phyloP scores from a whole-genome alignment of 2,888 invertebrate species.

The Lithophane semibrunnea region DNA sequence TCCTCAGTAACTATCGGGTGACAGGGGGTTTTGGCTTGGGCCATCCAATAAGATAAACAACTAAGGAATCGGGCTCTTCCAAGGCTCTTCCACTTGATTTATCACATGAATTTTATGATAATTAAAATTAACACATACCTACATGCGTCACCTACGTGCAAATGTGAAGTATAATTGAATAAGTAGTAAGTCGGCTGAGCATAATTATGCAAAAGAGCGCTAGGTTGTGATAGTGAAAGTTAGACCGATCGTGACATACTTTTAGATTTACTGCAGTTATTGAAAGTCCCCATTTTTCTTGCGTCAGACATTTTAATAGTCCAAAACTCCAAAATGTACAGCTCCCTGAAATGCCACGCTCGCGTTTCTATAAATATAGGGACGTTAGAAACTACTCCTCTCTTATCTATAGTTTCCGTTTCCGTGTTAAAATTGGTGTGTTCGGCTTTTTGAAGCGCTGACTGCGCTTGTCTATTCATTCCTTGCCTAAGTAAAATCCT shows the following conservation, averaged over 20 bases:
- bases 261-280: slow-evolving; percentile 65
- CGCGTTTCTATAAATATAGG: slow-evolving; percentile 62
- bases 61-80: not conserved
- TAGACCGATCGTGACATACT: slow-evolving; percentile 68
- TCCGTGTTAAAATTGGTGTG: slow-evolving; percentile 36
- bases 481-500: not conserved
- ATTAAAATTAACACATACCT: not conserved
- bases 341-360: slow-evolving; percentile 53
- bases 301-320: slow-evolving; percentile 61
- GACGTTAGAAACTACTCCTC: slow-evolving; percentile 55
- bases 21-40: not conserved
- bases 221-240: slow-evolving; percentile 74
- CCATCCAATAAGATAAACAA: not conserved
- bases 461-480: slow-evolving; percentile 13
- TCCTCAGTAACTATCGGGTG: not conserved
- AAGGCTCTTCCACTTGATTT: not conserved
- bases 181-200: slow-evolving; percentile 35
- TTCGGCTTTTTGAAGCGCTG: slow-evolving; percentile 24
- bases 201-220: slow-evolving; percentile 65
- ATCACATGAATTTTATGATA: not conserved
- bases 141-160: slow-evolving; percentile 8
- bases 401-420: slow-evolving; percentile 68
- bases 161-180: slow-evolving; percentile 42
- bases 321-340: slow-evolving; percentile 56
- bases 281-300: slow-evolving; percentile 63